A percentile compares a stretch with the other conserved stretches of the same genome.
Evolutionary conservation across 2,113 vertebrate genomes (phyloP).

Genomic region (Synodontis membranacea): DNA sequence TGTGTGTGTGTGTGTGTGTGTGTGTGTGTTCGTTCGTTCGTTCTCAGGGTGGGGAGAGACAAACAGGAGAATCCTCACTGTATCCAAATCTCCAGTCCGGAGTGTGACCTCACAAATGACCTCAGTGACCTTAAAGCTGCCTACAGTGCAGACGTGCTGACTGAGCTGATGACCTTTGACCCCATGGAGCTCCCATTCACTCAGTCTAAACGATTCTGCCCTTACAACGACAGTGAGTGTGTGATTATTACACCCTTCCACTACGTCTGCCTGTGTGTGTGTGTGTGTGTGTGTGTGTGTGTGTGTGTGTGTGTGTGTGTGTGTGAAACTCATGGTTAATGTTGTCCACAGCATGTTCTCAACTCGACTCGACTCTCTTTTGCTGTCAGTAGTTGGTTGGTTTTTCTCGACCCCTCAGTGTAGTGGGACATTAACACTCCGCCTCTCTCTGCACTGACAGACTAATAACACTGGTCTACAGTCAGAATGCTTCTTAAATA

Average conservation of each 20-base stretch:
- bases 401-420: no score
- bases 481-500: no score
- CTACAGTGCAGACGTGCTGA: conserved; percentile 74
- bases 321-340: background rate
- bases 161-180: conserved; percentile 47
- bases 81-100: conserved; percentile 55
- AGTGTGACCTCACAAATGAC: conserved; percentile 81
- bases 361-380: no score
- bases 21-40: conserved; percentile 13
- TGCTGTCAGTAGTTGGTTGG: no score
- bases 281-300: background rate
- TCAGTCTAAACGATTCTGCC: conserved; percentile 74
- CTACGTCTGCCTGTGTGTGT: background rate
- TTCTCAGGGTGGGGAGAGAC: conserved; percentile 57
- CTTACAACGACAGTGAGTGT: conserved; percentile 84
- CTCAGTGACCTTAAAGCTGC: conserved; percentile 58
- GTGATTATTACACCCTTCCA: background rate
- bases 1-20: background rate
- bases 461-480: no score
- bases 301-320: background rate
- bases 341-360: no score
- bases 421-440: no score
- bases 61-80: conserved; percentile 69
- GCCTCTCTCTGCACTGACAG: no score
- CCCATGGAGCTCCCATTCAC: conserved; percentile 61